phyloP scores from a whole-genome alignment of 2,797 vertebrate species.

The Hirundo rustica region DNA sequence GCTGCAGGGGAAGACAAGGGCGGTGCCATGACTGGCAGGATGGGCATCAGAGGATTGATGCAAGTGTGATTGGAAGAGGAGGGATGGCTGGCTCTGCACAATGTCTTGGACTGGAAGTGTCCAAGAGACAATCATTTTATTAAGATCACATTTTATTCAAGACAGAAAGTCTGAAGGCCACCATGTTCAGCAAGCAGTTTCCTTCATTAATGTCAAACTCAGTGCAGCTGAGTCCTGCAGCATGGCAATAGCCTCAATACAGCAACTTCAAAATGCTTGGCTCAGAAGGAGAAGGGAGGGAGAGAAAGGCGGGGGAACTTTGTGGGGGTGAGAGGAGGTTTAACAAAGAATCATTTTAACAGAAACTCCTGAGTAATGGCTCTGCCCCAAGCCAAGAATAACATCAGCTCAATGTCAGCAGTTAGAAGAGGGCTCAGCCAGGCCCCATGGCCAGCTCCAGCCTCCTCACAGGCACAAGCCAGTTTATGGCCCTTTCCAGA shows the following conservation, averaged over 20 bases:
- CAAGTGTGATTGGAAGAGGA: neutral
- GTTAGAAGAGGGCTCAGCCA: slow-evolving; percentile 78
- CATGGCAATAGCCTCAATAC: slow-evolving; percentile 56
- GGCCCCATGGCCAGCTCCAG: slow-evolving; percentile 46
- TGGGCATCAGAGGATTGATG: neutral
- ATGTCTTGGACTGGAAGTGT: neutral
- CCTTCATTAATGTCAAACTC: slow-evolving; percentile 37
- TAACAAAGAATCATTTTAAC: slow-evolving; percentile 85
- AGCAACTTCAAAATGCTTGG: slow-evolving; percentile 63
- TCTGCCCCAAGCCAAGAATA: slow-evolving; percentile 80
- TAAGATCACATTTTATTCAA: neutral
- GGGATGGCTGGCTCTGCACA: neutral
- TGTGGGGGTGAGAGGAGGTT: slow-evolving; percentile 69
- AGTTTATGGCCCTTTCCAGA: slow-evolving; percentile 70
- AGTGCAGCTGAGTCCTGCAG: neutral
- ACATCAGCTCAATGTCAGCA: slow-evolving; percentile 84
- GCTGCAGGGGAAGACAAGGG: neutral
- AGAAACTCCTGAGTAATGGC: slow-evolving; percentile 82
- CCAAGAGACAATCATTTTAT: neutral
- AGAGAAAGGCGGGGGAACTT: slow-evolving; percentile 17
- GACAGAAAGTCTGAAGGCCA: neutral
- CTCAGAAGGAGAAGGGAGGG: slow-evolving; percentile 59
- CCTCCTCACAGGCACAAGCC: slow-evolving; percentile 48
- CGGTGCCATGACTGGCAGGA: neutral
- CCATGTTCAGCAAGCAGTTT: slow-evolving; percentile 24